These are phyloP conservation scores for Drosophila dunni DNA, from an alignment of 1,140 invertebrate species.

Conservation along the genomic window DNA sequence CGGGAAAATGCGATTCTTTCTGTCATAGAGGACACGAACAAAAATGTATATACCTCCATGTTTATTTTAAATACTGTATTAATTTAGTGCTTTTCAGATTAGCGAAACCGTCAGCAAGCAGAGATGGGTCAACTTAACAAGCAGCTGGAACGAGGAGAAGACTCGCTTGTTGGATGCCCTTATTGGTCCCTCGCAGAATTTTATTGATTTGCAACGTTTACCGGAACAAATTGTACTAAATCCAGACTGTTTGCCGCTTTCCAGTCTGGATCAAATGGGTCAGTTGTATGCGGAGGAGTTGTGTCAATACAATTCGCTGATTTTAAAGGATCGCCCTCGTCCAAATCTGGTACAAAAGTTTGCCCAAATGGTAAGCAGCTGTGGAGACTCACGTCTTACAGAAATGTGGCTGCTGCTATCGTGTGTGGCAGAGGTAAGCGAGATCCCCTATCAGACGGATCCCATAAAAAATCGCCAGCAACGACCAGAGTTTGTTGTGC, in stretches of 20 bases:
- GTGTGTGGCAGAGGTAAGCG: slow-evolving; percentile 53
- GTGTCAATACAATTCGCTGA: slow-evolving; percentile 92
- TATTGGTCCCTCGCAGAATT: slow-evolving; percentile 93
- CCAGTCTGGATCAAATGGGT: slow-evolving; percentile 86
- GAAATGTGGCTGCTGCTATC: slow-evolving; percentile 95
- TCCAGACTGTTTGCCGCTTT: slow-evolving; percentile 84
- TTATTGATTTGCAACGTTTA: slow-evolving; percentile 90
- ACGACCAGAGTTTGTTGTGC: slow-evolving; percentile 88
- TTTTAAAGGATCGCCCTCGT: slow-evolving; percentile 89
- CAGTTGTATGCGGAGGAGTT: slow-evolving; percentile 94
- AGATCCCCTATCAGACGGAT: slow-evolving; percentile 87
- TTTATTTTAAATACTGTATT: neutral
- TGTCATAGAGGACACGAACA: slow-evolving; percentile 95
- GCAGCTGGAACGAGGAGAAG: slow-evolving; percentile 96
- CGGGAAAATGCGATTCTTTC: slow-evolving; percentile 96
- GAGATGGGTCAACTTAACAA: slow-evolving; percentile 92
- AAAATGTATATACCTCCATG: slow-evolving; percentile 87
- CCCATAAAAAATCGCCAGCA: slow-evolving; percentile 89
- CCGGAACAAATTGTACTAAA: slow-evolving; percentile 88
- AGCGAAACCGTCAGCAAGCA: slow-evolving; percentile 89
- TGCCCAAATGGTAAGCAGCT: slow-evolving; percentile 88
- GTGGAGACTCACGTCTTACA: slow-evolving; percentile 93
- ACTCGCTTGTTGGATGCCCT: slow-evolving; percentile 94
- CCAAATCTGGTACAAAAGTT: slow-evolving; percentile 92
- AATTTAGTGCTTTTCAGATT: slow-evolving; percentile 85